Evolutionary conservation across 2,797 vertebrate species (phyloP), one percentile per base, ranked within the genome.

Genomic region (Gymnocypris eckloni): DNA sequence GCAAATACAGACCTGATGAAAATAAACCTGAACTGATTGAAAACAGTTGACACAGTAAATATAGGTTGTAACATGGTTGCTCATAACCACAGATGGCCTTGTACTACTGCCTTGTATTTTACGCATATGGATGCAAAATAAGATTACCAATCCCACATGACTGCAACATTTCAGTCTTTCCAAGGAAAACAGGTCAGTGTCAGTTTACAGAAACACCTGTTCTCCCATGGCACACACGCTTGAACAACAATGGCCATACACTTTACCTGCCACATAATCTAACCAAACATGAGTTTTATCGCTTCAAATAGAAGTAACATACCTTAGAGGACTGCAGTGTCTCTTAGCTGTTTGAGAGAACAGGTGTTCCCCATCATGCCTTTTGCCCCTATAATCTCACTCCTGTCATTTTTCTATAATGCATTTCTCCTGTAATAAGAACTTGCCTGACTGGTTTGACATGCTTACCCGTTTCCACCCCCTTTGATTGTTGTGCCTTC

Each of bases 381-480:
- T 45, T 43, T 41, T 39, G 59, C 25, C 72, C 59, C 66, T 66
- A 52, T 56, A 37, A 86, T 67, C 81, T 85, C 82, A 90, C 87
- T 90, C 84, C 79, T 91, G 90, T 93, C 94, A 92, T 91, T 92
- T 93, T 93, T 92, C 89, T 92, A 92, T 94, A 92, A 93, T 92
- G 91, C 89, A 91, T 90, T 93, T 89, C 80, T 92, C 91, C 92
- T 92, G 92, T 92, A 92, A 93, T 89, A 80, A 87, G 91, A 95
- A 96, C 95, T 91, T 88, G 93, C 90, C 90, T 87, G 92, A 95
- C 96, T 94, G 94, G 96, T 96, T 95, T 92, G 77, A 91, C 92
- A 88, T 93, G 92, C 91, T 79, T 82, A 76, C 84, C 73, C 84
- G 67, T 81, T 85, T 86, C 91, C 50, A 80, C 83, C 91, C 87